Percentiles rank a stretch among this genome's conserved stretches.
Conservation (phyloP, 2,113 vertebrate genomes). For the Ptilorrhoa leucosticta region DNA sequence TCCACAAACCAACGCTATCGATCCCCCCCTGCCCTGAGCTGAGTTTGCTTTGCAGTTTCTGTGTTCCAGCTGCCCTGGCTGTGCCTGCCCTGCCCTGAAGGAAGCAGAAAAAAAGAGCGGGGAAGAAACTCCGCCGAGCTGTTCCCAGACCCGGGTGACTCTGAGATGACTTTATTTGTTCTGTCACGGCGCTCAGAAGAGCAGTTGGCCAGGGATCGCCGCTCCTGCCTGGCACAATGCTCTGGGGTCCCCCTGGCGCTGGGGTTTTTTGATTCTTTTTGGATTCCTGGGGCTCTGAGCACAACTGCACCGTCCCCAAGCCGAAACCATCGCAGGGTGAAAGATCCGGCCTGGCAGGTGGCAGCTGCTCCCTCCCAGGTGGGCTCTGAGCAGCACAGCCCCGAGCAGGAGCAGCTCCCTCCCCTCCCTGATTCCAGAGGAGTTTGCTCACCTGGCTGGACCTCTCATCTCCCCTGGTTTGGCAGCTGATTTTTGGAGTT, state of each 20-base stretch:
- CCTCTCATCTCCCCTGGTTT: background rate
- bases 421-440: background rate
- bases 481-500: background rate
- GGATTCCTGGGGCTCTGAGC: background rate
- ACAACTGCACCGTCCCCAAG: background rate
- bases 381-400: background rate
- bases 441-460: background rate
- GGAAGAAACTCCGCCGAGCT: background rate
- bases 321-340: background rate
- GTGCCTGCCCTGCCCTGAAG: background rate
- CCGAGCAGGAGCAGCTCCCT: background rate
- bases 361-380: background rate
- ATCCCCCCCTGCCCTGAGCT: background rate
- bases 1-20: accelerated
- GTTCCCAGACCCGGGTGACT: background rate
- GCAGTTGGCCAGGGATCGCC: background rate
- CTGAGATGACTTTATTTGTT: background rate
- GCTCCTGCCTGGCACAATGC: background rate
- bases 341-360: background rate
- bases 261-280: background rate
- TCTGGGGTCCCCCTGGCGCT: background rate
- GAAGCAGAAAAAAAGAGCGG: too few species aligned
- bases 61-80: accelerated
- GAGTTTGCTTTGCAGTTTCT: background rate
- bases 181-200: background rate